Evolutionary conservation across 2,113 vertebrate genomes (phyloP).

Genomic region (Callorhinus ursinus): DNA sequence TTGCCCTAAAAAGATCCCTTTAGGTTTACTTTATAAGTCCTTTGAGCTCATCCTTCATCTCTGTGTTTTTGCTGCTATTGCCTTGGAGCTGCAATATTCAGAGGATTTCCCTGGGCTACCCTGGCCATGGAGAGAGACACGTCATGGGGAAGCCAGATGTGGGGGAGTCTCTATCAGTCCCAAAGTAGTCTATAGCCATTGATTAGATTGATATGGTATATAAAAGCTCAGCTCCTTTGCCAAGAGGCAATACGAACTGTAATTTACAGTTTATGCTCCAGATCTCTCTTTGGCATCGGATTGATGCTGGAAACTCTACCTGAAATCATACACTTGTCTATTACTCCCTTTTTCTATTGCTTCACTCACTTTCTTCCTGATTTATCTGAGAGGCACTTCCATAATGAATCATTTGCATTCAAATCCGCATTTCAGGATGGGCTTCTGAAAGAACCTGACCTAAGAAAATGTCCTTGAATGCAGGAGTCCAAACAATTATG

Average conservation of each 20-base stretch:
- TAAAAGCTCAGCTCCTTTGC: not conserved
- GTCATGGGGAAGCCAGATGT: not conserved
- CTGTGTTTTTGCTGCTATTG: not conserved
- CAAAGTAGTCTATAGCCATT: not conserved
- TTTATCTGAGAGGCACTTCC: not conserved
- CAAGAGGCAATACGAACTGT: not conserved
- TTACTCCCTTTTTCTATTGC: not conserved
- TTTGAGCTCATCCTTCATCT: not conserved
- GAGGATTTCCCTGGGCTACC: not conserved
- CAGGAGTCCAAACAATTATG: not conserved
- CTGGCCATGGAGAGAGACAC: not conserved
- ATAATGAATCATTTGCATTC: not conserved
- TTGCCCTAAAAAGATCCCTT: not conserved
- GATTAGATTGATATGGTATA: not conserved
- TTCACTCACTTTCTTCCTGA: not conserved
- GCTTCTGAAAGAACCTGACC: not conserved
- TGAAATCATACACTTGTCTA: not conserved
- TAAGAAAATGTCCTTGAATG: not conserved
- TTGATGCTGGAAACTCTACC: not conserved
- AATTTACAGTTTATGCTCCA: not conserved
- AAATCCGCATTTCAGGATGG: not conserved
- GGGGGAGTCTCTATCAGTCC: not conserved
- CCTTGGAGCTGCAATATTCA: not conserved
- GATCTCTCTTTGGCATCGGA: not conserved
- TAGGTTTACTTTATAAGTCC: not conserved